Evolutionary conservation across 2,797 vertebrate genomes (phyloP).

Genomic region (Percopsis omiscomaycus): DNA sequence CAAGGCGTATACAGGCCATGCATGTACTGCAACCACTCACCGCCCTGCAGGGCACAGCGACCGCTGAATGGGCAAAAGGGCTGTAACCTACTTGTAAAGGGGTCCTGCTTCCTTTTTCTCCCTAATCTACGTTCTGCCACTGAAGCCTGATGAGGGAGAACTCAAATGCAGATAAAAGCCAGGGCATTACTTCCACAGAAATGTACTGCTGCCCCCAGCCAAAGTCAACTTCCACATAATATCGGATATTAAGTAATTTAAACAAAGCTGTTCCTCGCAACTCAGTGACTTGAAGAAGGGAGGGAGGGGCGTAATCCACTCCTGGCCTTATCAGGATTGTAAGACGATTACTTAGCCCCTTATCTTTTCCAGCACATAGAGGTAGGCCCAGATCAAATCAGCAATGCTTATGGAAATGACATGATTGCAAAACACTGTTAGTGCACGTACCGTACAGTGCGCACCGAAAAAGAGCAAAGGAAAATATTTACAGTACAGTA

Average conservation of each 20-base stretch:
- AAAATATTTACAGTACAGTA: constrained; percentile 76
- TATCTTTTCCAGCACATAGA: constrained; percentile 76
- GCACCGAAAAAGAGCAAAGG: constrained; percentile 53
- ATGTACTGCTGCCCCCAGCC: constrained; percentile 51
- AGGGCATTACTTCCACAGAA: constrained; percentile 44
- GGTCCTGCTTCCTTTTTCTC: constrained; percentile 45
- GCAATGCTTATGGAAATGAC: constrained; percentile 70
- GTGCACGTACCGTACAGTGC: constrained; percentile 39
- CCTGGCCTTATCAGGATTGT: constrained; percentile 62
- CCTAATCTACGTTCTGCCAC: constrained; percentile 40
- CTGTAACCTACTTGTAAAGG: constrained; percentile 28
- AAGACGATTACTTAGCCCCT: constrained; percentile 65
- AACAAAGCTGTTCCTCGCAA: constrained; percentile 51
- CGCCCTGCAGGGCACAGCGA: too few species aligned
- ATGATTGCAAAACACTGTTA: constrained; percentile 55
- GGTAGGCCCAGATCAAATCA: constrained; percentile 71
- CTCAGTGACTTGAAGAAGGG: constrained; percentile 37
- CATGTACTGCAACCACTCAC: too few species aligned
- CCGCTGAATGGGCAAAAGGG: too few species aligned
- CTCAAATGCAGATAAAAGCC: constrained; percentile 40
- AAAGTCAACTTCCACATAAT: constrained; percentile 73
- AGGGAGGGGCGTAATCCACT: constrained; percentile 47
- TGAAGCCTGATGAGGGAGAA: constrained; percentile 26
- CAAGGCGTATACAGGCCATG: constrained; percentile 51
- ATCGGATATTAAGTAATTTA: constrained; percentile 62